These are phyloP conservation scores for Leptura quadrifasciata DNA, from an alignment of 2,888 invertebrate species.

Conservation along the genomic window DNA sequence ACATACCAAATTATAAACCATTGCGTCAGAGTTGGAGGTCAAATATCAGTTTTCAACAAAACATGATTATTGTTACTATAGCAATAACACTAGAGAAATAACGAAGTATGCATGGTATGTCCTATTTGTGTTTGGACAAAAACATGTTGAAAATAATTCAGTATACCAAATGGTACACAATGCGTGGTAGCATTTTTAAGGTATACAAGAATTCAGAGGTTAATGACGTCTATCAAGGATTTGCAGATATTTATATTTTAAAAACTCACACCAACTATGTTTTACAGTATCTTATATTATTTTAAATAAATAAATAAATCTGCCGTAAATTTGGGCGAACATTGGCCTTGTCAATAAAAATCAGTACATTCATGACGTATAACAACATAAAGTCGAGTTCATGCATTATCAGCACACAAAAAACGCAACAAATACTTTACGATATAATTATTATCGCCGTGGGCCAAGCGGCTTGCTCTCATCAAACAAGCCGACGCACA, in stretches of 20 bases:
- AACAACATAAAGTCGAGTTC: too few relatives aligned
- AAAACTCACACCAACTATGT: too few relatives aligned
- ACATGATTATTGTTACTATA: constrained; percentile 21
- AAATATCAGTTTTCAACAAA: constrained; percentile 27
- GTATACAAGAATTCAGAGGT: background rate
- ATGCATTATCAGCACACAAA: too few relatives aligned
- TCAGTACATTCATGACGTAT: too few relatives aligned
- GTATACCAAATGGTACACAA: background rate
- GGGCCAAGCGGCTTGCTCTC: too few relatives aligned
- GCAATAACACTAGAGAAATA: constrained; percentile 19
- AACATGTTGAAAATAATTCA: background rate
- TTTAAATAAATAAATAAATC: too few relatives aligned
- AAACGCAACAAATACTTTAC: too few relatives aligned
- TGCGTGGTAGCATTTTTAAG: background rate
- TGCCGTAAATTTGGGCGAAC: too few relatives aligned
- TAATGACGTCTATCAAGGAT: background rate
- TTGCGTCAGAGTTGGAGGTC: constrained; percentile 41
- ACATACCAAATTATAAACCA: constrained; percentile 41
- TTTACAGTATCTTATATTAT: background rate
- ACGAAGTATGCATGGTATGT: constrained; percentile 21
- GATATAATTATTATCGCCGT: too few relatives aligned
- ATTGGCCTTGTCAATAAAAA: too few relatives aligned
- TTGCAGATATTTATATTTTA: too few relatives aligned
- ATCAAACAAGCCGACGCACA: too few relatives aligned
- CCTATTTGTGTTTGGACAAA: constrained; percentile 9